These are phyloP conservation scores for Drosophila tani DNA, from an alignment of 1,140 invertebrate species.

Conservation along the genomic window DNA sequence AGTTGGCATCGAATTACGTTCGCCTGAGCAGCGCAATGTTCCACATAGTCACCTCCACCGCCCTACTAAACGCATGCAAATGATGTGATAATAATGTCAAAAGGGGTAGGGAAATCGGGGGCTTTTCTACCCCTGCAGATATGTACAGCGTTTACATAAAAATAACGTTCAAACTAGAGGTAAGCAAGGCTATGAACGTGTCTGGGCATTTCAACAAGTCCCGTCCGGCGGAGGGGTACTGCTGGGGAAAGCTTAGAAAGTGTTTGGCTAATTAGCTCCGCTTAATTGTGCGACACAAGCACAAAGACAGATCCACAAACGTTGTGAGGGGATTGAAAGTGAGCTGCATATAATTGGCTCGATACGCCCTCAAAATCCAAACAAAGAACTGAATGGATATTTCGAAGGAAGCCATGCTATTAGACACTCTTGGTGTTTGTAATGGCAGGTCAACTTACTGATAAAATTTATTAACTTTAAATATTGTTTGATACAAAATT, in stretches of 20 bases:
- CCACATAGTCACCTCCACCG: constrained; percentile 44
- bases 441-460: background rate
- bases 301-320: constrained; percentile 32
- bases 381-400: constrained; percentile 38
- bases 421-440: background rate
- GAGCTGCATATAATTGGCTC: constrained; percentile 70
- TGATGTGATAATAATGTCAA: constrained; percentile 68
- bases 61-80: constrained; percentile 62
- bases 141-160: constrained; percentile 33
- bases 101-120: background rate
- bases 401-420: background rate
- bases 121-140: constrained; percentile 1
- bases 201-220: constrained; percentile 61
- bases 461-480: background rate
- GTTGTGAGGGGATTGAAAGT: constrained; percentile 42
- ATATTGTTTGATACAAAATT: background rate
- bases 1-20: constrained; percentile 74
- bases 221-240: background rate
- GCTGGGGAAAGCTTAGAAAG: constrained; percentile 50
- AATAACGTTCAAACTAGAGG: constrained; percentile 64
- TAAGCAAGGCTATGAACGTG: constrained; percentile 60
- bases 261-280: constrained; percentile 71
- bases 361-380: constrained; percentile 51
- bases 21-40: constrained; percentile 57
- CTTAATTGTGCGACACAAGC: constrained; percentile 50